These are phyloP conservation scores for Gallinago jamesoni DNA, from an alignment of 2,113 vertebrate species.

Conservation along the genomic window DNA sequence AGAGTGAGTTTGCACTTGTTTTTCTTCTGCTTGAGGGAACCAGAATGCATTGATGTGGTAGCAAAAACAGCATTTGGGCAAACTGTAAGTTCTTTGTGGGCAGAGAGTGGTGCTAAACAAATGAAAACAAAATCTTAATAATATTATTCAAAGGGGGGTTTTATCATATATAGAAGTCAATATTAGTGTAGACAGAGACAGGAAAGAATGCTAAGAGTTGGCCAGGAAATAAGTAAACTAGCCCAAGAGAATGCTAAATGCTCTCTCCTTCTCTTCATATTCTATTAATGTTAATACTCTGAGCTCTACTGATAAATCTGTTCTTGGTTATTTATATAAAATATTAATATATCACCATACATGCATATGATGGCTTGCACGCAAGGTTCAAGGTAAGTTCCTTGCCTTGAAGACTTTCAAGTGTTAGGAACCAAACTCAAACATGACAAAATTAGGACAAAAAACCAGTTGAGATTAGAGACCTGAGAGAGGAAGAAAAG, in stretches of 20 bases:
- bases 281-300: not conserved
- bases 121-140: not conserved
- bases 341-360: not conserved
- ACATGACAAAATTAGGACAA: not conserved
- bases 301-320: not conserved
- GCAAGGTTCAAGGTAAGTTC: not conserved
- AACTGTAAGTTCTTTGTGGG: not conserved
- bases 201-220: not conserved
- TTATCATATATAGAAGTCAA: not conserved
- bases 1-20: not conserved
- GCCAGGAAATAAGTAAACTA: not conserved
- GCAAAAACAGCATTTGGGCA: not conserved
- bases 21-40: not conserved
- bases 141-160: not conserved
- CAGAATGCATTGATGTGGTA: not conserved
- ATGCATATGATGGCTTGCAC: not conserved
- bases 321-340: not conserved
- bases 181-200: not conserved
- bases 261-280: not conserved
- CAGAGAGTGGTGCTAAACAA: not conserved
- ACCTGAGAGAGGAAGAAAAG: not conserved
- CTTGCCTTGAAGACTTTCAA: not conserved
- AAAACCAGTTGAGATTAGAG: not conserved
- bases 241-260: not conserved
- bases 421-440: not conserved